Evolutionary conservation across 92 coral and sea anemone genomes (phyloP), one percentile per base, ranked within the genome.

Genomic region (Pocillopora grandis): DNA sequence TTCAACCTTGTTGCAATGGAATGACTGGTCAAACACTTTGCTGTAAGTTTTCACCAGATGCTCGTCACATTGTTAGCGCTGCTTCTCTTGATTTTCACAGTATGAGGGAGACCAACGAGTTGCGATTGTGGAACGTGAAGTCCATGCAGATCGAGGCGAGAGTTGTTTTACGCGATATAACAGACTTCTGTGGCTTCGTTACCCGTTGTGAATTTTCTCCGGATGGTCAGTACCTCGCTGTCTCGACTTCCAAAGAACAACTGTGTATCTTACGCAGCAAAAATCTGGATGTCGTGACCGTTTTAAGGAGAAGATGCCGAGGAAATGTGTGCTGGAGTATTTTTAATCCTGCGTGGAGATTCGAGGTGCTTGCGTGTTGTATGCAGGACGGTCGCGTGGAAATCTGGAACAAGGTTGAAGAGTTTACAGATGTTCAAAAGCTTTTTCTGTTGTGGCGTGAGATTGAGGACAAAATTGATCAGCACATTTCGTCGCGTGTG

Each of bases 141-240:
- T 92, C 98, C 2, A 91, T 92, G 91, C 92, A 94, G 66, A 87
- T 90, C 61, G 90, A 89, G 19, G 92, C 92, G 72, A 91, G 88
- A 62, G 92, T 94, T 17, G 92, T 93, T 16, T 77, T 94, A 4
- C 83, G 98, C 77, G 94, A 93, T 85, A 80, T 94, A 49, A 90
- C 98, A 56, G 98, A 92, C 76, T 94, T 94, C 74, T 94, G 98
- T 85, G 98, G 98, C 35, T 94, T 92, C 55, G 94, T 94, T n/a
- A 94, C 98, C 33, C 85, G 95, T 76, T 94, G 98, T 84, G 88
- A 90, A 58, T 94, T 93, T 80, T 94, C 98, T n/a, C 95, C 98
- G 12, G 98, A 94, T 71, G 98, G 98, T 10, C 84, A 75, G 58
- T 90, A 92, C 60, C 90, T 94, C 79, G 98, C 94, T 33, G 92